Conservation (phyloP, 1,140 invertebrate genomes). For the Geopemphigus sp. region DNA sequence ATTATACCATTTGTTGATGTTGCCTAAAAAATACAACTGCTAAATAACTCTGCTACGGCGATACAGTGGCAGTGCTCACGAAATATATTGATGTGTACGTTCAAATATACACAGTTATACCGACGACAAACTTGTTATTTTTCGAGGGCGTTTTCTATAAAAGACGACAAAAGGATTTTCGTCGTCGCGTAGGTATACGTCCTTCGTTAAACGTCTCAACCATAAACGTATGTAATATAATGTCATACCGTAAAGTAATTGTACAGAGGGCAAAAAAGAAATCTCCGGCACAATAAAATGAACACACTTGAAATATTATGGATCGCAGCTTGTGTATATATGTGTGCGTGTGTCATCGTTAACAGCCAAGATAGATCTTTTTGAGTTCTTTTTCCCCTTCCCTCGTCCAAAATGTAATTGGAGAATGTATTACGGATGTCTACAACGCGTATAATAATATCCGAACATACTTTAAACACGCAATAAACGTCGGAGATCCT, state of each 20-base stretch:
- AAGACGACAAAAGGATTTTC: slow-evolving; percentile 24
- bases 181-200: slow-evolving; percentile 16
- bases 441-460: background rate
- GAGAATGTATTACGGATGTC: slow-evolving; percentile 6
- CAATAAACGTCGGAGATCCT: slow-evolving; percentile 34
- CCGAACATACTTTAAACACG: background rate
- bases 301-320: slow-evolving; percentile 48
- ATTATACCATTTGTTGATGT: too few relatives aligned
- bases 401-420: slow-evolving; percentile 40
- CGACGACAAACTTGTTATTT: slow-evolving; percentile 23
- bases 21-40: too few relatives aligned
- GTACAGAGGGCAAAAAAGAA: slow-evolving; percentile 30
- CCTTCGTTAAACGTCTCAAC: slow-evolving; percentile 45
- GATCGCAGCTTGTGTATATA: slow-evolving; percentile 22
- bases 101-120: too few relatives aligned
- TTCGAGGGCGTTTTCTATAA: background rate
- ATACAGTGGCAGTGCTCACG: too few relatives aligned
- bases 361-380: slow-evolving; percentile 33
- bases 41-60: too few relatives aligned
- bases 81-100: too few relatives aligned
- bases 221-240: slow-evolving; percentile 9
- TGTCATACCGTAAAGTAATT: slow-evolving; percentile 15
- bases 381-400: background rate
- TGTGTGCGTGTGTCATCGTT: slow-evolving; percentile 35
- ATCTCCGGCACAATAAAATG: slow-evolving; percentile 38